Base-by-base conservation (phyloP, 2,888 invertebrate species). In the Coenonympha arcania region DNA sequence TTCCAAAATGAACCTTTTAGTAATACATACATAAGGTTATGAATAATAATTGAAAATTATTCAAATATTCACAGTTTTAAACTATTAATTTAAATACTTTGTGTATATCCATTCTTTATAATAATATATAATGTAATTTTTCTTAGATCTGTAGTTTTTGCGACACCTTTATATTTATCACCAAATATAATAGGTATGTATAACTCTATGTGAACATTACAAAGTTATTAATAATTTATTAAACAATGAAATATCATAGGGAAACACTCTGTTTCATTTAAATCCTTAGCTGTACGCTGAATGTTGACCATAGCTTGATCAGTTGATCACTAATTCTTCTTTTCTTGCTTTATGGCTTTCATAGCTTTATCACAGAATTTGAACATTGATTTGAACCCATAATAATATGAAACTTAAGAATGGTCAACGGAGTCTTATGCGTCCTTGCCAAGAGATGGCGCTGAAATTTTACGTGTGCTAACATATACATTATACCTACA, bases 111-210 rank as follows among this genome's bases (percentile, higher is more conserved):
- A 8, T 2, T 9, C 24, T 8, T 6, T 24, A 6, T 24, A n/a
- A n/a, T n/a, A n/a, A n/a, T n/a, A n/a, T n/a, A n/a, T n/a, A 19
- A 6, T n/a, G n/a, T n/a, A 19, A 6, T 30, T 41, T 16, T 28
- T 26, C 37, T 37, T 41, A 18, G 8, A 41, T 19, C 19, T 41
- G 26, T 40, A 30, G 11, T 19, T 13, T 41, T 18, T 28, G 19
- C 6, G 28, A 41, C 26, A n/a, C 41, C 41, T 19, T 19, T 41
- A n/a, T n/a, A n/a, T n/a, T n/a, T n/a, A n/a, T 30, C 30, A 41
- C 41, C 30, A 41, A 41, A 41, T 30, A 30, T 13, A 41, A 8
- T 34, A 9, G 4, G 4, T 5, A n/a, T 18, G 8, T 20, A 11
- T 13, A 36, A 36, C 4, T 3, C n/a, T n/a, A n/a, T n/a, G 22